phyloP scores from a whole-genome alignment of 2,113 vertebrate species.

The Stigmatopora argus region DNA sequence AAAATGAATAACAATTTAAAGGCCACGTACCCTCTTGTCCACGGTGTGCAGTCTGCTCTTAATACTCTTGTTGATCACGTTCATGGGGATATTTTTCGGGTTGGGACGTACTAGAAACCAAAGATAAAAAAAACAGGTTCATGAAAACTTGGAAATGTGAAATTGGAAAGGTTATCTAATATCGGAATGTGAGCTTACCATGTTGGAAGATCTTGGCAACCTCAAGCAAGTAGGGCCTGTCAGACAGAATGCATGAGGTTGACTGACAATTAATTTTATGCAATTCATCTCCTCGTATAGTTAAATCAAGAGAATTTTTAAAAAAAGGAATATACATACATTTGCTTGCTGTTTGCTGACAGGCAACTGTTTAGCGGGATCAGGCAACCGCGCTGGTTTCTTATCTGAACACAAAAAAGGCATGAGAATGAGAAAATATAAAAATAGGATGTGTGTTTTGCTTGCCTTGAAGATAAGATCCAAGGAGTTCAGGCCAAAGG shows the following conservation, averaged over 20 bases:
- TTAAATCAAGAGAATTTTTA: no score
- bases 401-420: slow-evolving; percentile 50
- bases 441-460: neutral
- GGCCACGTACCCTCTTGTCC: slow-evolving; percentile 55
- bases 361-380: slow-evolving; percentile 65
- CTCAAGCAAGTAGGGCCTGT: slow-evolving; percentile 68
- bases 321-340: slow-evolving; percentile 34
- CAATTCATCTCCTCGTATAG: no score
- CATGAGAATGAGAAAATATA: neutral
- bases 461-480: slow-evolving; percentile 60
- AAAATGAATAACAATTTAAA: no score
- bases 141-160: no score
- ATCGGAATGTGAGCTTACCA: slow-evolving; percentile 39
- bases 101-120: slow-evolving; percentile 58
- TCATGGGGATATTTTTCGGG: slow-evolving; percentile 56
- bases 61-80: slow-evolving; percentile 62
- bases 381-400: slow-evolving; percentile 62
- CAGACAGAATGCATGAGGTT: neutral
- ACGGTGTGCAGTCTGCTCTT: slow-evolving; percentile 64
- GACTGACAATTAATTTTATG: neutral
- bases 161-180: no score
- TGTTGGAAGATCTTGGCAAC: slow-evolving; percentile 67
- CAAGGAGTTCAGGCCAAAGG: slow-evolving; percentile 55
- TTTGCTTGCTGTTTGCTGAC: slow-evolving; percentile 62
- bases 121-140: neutral